Percentiles rank a stretch among this genome's conserved stretches.
phyloP scores from a whole-genome alignment of 2,888 invertebrate genomes.

The Limnephilus auricula region DNA sequence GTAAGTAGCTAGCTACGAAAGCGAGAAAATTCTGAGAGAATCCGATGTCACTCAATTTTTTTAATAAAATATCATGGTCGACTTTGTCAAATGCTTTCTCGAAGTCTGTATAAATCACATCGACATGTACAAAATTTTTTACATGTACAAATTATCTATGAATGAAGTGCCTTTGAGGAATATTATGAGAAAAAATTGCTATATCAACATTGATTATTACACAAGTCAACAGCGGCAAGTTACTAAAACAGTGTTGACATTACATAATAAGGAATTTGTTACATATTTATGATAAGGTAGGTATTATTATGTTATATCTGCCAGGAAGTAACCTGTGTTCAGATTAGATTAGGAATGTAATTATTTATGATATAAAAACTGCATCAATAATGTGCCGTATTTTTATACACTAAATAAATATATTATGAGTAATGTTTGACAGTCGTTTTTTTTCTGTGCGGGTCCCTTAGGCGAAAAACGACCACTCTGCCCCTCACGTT shows the following conservation, averaged over 20 bases:
- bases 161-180: neutral
- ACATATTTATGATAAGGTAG: neutral
- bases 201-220: neutral
- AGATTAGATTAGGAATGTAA: neutral
- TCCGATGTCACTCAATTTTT: no score
- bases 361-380: neutral
- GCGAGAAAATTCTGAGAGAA: no score
- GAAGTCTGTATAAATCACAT: no score
- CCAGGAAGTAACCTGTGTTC: neutral
- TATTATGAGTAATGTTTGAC: no score
- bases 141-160: neutral
- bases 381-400: neutral
- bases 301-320: neutral
- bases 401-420: neutral
- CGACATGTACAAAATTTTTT: no score
- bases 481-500: no score
- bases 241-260: neutral
- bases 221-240: neutral
- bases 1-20: no score
- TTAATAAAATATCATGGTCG: no score
- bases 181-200: neutral
- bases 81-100: no score
- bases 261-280: neutral
- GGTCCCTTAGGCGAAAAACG: no score
- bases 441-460: no score